Evolutionary conservation across 2,113 vertebrate genomes (phyloP).

Genomic region (Spea bombifrons): DNA sequence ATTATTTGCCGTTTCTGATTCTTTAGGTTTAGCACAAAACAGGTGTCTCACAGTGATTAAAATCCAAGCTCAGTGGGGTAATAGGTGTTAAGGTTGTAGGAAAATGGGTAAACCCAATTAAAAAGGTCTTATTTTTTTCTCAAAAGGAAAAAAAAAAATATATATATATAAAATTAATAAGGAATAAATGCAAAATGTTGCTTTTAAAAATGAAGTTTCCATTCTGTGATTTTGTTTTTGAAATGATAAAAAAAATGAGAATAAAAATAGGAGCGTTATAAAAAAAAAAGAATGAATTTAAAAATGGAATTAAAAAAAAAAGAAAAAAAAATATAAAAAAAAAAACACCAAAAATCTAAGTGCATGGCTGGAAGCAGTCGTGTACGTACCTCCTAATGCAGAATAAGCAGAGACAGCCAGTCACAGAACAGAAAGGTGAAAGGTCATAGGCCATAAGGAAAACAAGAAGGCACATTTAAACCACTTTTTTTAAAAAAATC

Average conservation of each 20-base stretch:
- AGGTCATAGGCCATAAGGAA: slow-evolving; percentile 82
- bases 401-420: slow-evolving; percentile 86
- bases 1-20: not conserved
- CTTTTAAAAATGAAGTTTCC: slow-evolving; percentile 21
- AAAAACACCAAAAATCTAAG: slow-evolving; percentile 55
- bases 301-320: slow-evolving; percentile 45
- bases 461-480: slow-evolving; percentile 80
- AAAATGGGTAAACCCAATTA: no score
- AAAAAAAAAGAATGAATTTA: slow-evolving; percentile 39
- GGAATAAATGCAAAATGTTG: slow-evolving; percentile 41
- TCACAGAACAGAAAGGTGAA: slow-evolving; percentile 88
- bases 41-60: no score
- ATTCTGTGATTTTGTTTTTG: slow-evolving; percentile 37
- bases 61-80: no score
- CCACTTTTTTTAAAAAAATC: slow-evolving; percentile 65
- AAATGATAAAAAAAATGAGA: not conserved
- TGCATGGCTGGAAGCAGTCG: slow-evolving; percentile 63
- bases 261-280: slow-evolving; percentile 39
- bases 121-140: slow-evolving; percentile 20
- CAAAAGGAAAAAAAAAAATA: slow-evolving; percentile 17
- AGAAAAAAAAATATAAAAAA: slow-evolving; percentile 54
- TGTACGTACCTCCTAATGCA: slow-evolving; percentile 89
- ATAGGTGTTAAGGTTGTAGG: no score
- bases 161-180: not conserved
- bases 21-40: not conserved